Evolutionary conservation across 2,888 invertebrate species (phyloP).

Genomic region (Timandra comae): DNA sequence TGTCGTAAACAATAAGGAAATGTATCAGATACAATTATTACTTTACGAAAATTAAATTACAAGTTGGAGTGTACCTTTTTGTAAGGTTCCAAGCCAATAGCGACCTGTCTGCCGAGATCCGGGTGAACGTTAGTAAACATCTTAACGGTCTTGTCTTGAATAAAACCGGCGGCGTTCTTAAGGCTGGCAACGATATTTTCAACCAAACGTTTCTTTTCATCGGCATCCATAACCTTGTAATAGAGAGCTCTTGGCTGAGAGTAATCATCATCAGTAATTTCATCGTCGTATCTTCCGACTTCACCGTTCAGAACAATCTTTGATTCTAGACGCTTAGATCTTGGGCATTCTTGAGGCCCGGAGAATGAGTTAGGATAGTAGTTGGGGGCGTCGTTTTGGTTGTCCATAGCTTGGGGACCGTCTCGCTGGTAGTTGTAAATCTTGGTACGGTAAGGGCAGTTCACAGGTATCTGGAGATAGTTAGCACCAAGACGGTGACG

Average conservation of each 20-base stretch:
- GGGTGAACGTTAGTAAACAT: slow-evolving; percentile 89
- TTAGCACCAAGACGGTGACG: slow-evolving; percentile 91
- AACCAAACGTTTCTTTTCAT: slow-evolving; percentile 82
- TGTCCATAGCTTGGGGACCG: slow-evolving; percentile 85
- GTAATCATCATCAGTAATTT: slow-evolving; percentile 91
- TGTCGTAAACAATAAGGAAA: no score
- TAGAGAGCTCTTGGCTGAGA: slow-evolving; percentile 89
- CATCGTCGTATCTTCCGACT: slow-evolving; percentile 85
- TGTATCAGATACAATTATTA: no score
- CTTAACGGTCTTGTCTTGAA: slow-evolving; percentile 91
- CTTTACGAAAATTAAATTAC: slow-evolving; percentile 58
- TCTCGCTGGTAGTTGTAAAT: slow-evolving; percentile 91
- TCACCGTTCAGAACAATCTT: slow-evolving; percentile 80
- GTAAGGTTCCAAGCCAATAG: slow-evolving; percentile 70
- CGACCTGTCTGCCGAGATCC: slow-evolving; percentile 86
- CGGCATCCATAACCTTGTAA: slow-evolving; percentile 85
- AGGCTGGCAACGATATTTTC: slow-evolving; percentile 88
- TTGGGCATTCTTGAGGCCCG: slow-evolving; percentile 85
- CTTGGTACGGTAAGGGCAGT: slow-evolving; percentile 89
- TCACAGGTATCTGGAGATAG: slow-evolving; percentile 94
- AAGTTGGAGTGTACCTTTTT: slow-evolving; percentile 76
- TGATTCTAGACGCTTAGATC: slow-evolving; percentile 77
- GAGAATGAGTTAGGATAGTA: slow-evolving; percentile 97
- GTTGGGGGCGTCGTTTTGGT: slow-evolving; percentile 94
- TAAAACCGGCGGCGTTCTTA: slow-evolving; percentile 86